Base-by-base conservation (phyloP, 2,113 vertebrate genomes). In the Ammodramus savannarum region DNA sequence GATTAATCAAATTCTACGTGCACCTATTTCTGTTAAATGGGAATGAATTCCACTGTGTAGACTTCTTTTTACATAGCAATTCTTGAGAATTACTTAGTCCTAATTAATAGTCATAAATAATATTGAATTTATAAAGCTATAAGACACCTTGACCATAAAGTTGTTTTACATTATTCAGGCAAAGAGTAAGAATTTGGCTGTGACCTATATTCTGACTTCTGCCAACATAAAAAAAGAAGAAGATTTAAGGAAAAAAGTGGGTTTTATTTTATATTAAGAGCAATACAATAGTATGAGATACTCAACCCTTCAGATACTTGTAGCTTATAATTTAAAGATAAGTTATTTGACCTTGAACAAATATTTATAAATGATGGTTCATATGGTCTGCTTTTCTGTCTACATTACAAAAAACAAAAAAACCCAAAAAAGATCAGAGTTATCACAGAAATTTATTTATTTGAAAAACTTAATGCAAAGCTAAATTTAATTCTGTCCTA, bases 361-460 rank as follows among this genome's bases (percentile, higher is more conserved):
- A 32, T 15, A 44, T 3, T 22, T 55, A 29, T 7, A n/a, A 46
- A 41, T 0, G 0, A 26, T 20, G 13, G 6, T 32, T 63, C 22
- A 22, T 17, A 39, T 2, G 2, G 4, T 58, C 34, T 72, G 46
- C 6, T 92, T 61, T 43, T 48, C 26, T 43, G 4, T 4, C 44
- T 46, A 32, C 3, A 19, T 29, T 11, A 4, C 15, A 41, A 68
- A 27, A 57, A 13, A 17, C 9, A 16, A 39, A 43, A 43, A 43
- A 14, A n/a, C n/a, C n/a, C n/a, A 14, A 31, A 3, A 16, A 14
- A 14, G 13, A 6, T 22, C 23, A 27, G 16, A 25, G 3, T 48
- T 82, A 26, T 10, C 29, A n/a, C 7, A 20, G 29, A 66, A 67
- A 58, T 10, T 16, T 31, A 16, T 16, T 26, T 10, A 67, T 23